A percentile compares a stretch with the other conserved stretches of the same genome.
phyloP scores from a whole-genome alignment of 2,888 invertebrate genomes.

The Phortica magna region DNA sequence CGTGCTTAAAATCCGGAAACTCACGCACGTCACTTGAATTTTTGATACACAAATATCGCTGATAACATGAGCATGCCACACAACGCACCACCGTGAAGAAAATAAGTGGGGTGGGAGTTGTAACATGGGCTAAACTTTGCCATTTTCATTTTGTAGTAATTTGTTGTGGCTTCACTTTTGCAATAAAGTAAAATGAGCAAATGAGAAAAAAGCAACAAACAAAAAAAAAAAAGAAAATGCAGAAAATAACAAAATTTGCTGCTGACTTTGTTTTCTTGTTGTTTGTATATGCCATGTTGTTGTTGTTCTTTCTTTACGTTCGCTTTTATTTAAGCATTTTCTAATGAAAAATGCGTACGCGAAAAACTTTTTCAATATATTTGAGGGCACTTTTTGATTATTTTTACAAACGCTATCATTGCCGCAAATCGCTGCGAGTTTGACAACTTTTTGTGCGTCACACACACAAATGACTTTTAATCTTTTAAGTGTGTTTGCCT shows the following conservation, averaged over 20 bases:
- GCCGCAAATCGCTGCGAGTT: slow-evolving; percentile 46
- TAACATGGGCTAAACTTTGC: background rate
- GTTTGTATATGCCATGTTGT: background rate
- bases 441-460: slow-evolving; percentile 37
- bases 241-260: background rate
- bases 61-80: background rate
- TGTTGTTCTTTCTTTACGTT: background rate
- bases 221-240: background rate
- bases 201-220: background rate
- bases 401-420: slow-evolving; percentile 38
- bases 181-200: background rate
- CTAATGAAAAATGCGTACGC: slow-evolving; percentile 30
- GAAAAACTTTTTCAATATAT: slow-evolving; percentile 61
- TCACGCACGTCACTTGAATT: slow-evolving; percentile 61
- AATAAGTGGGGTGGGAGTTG: too few relatives aligned
- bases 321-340: slow-evolving; percentile 1
- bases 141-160: slow-evolving; percentile 31
- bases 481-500: slow-evolving; percentile 40
- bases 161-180: slow-evolving; percentile 14
- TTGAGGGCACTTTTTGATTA: slow-evolving; percentile 50
- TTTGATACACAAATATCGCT: slow-evolving; percentile 35
- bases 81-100: too few relatives aligned
- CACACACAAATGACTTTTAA: slow-evolving; percentile 44
- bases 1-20: slow-evolving; percentile 65
- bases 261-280: background rate